Evolutionary conservation across 2,797 vertebrate species (phyloP).

Genomic region (Phoxinus dragarum): DNA sequence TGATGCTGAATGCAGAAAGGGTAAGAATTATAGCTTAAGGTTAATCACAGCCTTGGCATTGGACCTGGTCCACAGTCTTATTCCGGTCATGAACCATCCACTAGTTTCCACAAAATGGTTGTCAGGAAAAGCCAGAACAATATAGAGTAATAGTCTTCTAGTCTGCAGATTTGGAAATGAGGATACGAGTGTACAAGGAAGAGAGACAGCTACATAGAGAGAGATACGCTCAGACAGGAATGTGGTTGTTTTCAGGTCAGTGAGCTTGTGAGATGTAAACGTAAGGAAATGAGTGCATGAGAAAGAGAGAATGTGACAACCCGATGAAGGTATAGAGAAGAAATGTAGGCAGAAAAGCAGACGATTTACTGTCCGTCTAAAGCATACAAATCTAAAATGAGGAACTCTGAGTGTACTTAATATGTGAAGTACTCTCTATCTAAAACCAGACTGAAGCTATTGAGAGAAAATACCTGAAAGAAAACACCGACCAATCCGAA

Average conservation of each 20-base stretch:
- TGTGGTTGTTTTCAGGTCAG: constrained; percentile 81
- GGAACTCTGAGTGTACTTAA: neutral
- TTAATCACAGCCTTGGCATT: neutral
- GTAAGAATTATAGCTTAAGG: constrained; percentile 7
- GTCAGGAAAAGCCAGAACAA: neutral
- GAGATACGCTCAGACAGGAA: constrained; percentile 73
- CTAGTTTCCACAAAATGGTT: neutral
- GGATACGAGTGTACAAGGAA: constrained; percentile 45
- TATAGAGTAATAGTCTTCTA: neutral
- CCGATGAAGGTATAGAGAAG: constrained; percentile 35
- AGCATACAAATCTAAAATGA: neutral
- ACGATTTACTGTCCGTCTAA: neutral
- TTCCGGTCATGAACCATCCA: neutral
- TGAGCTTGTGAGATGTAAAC: constrained; percentile 67
- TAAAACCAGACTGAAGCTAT: neutral
- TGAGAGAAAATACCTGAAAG: neutral
- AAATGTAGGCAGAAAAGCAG: constrained; percentile 38
- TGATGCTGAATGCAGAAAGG: constrained; percentile 16
- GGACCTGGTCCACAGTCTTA: neutral
- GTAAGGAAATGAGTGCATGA: constrained; percentile 30
- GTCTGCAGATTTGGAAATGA: constrained; percentile 46
- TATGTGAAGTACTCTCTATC: neutral
- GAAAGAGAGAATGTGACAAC: constrained; percentile 42
- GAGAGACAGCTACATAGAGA: constrained; percentile 62
- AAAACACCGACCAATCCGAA: neutral